These are phyloP conservation scores for Nanorana parkeri DNA, from an alignment of 2,113 vertebrate genomes.

Conservation along the genomic window DNA sequence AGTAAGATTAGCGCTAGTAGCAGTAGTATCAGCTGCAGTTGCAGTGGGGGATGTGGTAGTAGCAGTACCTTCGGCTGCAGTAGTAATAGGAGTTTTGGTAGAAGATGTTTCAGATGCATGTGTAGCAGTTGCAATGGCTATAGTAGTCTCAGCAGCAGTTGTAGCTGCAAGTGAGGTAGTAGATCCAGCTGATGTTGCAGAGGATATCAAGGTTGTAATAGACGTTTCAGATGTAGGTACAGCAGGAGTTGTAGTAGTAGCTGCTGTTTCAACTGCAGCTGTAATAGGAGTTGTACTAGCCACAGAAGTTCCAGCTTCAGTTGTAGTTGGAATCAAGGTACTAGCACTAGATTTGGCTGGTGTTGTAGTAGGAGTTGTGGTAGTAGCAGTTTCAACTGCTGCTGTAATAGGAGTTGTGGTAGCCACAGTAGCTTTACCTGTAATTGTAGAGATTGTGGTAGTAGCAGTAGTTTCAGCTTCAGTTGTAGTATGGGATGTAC, in stretches of 20 bases:
- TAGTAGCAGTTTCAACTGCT: background rate
- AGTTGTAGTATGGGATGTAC: fast-evolving
- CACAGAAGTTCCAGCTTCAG: too few species aligned
- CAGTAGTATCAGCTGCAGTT: too few species aligned
- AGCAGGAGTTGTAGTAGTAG: background rate
- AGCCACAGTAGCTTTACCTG: too few species aligned
- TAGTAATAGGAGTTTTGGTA: background rate
- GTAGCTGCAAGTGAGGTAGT: background rate
- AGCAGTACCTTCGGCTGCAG: background rate
- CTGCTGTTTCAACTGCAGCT: background rate
- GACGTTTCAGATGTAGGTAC: too few species aligned
- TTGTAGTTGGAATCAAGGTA: too few species aligned
- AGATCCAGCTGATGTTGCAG: too few species aligned
- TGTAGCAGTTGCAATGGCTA: too few species aligned
- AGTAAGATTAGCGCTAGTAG: too few species aligned
- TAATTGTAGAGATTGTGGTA: too few species aligned
- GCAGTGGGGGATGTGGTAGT: too few species aligned
- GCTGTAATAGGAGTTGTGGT: background rate
- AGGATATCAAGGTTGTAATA: too few species aligned
- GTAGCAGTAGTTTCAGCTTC: background rate
- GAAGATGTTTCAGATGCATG: too few species aligned
- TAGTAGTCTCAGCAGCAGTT: background rate
- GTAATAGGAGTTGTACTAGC: background rate
- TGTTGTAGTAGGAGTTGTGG: background rate
- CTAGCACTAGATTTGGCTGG: background rate